Evolutionary conservation across 2,113 vertebrate species (phyloP), one percentile per base, ranked within the genome.

Genomic region (Mesitornis unicolor): DNA sequence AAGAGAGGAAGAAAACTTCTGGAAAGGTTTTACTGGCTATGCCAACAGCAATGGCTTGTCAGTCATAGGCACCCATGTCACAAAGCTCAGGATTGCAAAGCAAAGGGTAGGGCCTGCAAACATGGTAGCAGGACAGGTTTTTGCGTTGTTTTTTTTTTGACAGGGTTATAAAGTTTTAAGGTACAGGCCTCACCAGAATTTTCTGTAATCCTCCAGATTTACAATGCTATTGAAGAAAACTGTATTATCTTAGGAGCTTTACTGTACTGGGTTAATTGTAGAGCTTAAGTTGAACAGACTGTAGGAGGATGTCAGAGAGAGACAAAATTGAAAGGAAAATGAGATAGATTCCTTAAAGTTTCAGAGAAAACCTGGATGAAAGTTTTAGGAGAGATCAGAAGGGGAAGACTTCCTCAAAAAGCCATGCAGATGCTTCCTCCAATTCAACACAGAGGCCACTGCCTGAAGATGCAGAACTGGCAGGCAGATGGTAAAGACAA

Each of bases 271-370:
- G 29, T 82, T 90, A 76, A 88, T 85, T 79, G n/a, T 18, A 48
- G 5, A 85, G 57, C 14, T 91, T 67, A 61, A 67, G 42, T 26
- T 80, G 53, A 89, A 84, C 48, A 53, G 14, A 50, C 35, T 64
- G 61, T 76, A 85, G 86, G 35, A 85, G 53, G 65, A 75, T 60
- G 89, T 71, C 65, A 85, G 47, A 89, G 35, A 38, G 31, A 82
- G 25, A 79, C 3, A 75, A 73, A 91, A 85, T 16, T 47, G 48
- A 85, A 93, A 88, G 48, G 35, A 84, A 93, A 89, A 86, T 51
- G 16, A 76, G 29, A 63, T 1, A 33, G 38, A 70, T 50, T 82
- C 29, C 71, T 71, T 61, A n/a, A 50, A 26, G 18, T 61, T 93
- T 47, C 7, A 3, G 35, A 89, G 50, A 74, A 87, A 65, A 25